Evolutionary conservation across 1,140 invertebrate species (phyloP), one percentile per base, ranked within the genome.

Genomic region (Pristionchus pacificus): DNA sequence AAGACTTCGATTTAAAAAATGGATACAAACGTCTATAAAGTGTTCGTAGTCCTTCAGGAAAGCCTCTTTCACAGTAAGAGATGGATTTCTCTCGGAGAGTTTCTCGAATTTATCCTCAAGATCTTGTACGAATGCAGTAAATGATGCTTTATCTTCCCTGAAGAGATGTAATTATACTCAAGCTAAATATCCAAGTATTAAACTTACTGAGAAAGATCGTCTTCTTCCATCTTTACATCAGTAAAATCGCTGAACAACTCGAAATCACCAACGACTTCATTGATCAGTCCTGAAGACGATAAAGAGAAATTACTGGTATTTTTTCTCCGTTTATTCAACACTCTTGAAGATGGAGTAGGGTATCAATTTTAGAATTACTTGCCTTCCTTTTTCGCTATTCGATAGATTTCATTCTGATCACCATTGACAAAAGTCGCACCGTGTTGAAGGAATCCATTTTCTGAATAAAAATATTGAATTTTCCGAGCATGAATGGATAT

Each of bases 381-480:
- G 19, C 38, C 38, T 49, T 6, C 38, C 6, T 6, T 10, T 10
- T 6, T 10, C 19, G 38, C 38, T 10, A 49, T 49, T 49, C 6
- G 19, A 49, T 49, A 49, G 38, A 49, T 49, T 49, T 6, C 6
- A 49, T 49, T 6, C 6, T 49, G 6, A 6, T 10, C 19, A 10
- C 38, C 38, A 49, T 49, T 49, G 38, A 49, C 19, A 19, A 49
- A 49, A 10, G 38, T 49, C 38, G 38, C 38, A 10, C 38, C 38
- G 38, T 49, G 38, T 49, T 49, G 38, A 49, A 49, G 38, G 38
- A 49, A 49, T 49, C 38, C 38, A 49, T 49, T n/a, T n/a, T n/a
- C n/a, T n/a, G n/a, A n/a, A n/a, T n/a, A n/a, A n/a, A n/a, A n/a
- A n/a, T n/a, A n/a, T n/a, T n/a, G n/a, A n/a, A n/a, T n/a, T n/a